Base-by-base conservation (phyloP, 2,888 invertebrate species). In the Patella ulyssiponensis region DNA sequence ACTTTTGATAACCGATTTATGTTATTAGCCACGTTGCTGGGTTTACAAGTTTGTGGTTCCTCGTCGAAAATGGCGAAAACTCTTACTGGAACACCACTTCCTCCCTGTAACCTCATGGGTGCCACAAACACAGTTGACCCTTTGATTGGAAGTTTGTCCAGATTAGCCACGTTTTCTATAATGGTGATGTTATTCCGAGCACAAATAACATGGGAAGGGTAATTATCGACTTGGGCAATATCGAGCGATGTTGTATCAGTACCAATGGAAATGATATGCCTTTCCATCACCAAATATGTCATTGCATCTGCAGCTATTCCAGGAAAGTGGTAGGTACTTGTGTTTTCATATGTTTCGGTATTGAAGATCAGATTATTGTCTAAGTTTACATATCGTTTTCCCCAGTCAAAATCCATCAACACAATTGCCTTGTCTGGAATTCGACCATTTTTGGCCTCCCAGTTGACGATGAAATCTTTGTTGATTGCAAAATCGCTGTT, bases 191-290 rank as follows among this genome's bases (percentile, higher is more conserved):
- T 92, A 11, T 89, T 86, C 20, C 84, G 84, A 2, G 87, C 91
- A 15, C 94, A 92, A 27, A 93, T 92, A 1, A 92, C 92, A 84
- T 93, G 94, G 5, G 91, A 92, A 0, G 92, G 92, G 5, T 93
- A 92, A 52, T 90, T 86, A 86, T 85, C 73, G 86, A 92, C 87
- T 84, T 88, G 80, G 82, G 94, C 93, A 0, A 93, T 92, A 89
- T 95, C 95, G 3, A 94, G 89, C 12, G 94, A 94, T 0, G 94
- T 93, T 0, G 94, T 93, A 86, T 95, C 95, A 1, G 95, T 93
- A 0, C 94, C 95, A 4, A 94, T 93, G 79, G 95, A 93, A 80
- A 93, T 93, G 12, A 93, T 72, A 20, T 52, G n/a, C 1, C 76
- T 92, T n/a, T 72, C 69, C 69, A 93, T 89, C 0, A 92, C 92